Conservation (phyloP, 2,888 invertebrate species). For the Camponotus fellah region DNA sequence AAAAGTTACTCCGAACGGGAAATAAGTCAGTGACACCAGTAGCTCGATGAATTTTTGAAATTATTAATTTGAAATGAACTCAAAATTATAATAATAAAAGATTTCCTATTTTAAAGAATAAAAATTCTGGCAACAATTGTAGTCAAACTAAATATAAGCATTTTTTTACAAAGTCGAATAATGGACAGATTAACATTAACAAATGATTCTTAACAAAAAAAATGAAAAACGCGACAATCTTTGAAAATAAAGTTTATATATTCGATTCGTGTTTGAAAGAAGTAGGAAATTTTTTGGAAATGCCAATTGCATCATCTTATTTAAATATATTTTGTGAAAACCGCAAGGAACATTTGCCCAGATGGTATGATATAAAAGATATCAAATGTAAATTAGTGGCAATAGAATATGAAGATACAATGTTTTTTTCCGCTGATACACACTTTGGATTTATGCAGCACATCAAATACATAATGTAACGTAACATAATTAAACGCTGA, state of each 20-base stretch:
- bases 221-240: slow-evolving; percentile 15
- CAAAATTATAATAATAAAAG: slow-evolving; percentile 16
- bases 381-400: slow-evolving; percentile 36
- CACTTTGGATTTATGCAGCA: slow-evolving; percentile 14
- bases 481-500: neutral
- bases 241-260: slow-evolving; percentile 30
- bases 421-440: slow-evolving; percentile 20
- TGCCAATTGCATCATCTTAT: slow-evolving; percentile 24
- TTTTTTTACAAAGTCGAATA: slow-evolving; percentile 34
- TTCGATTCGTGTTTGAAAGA: slow-evolving; percentile 19
- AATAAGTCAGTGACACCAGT: slow-evolving; percentile 22
- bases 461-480: neutral
- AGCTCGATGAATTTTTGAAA: slow-evolving; percentile 33
- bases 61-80: slow-evolving; percentile 8
- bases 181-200: slow-evolving; percentile 19
- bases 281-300: slow-evolving; percentile 20
- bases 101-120: slow-evolving; percentile 37
- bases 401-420: slow-evolving; percentile 14
- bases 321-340: slow-evolving; percentile 24
- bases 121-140: slow-evolving; percentile 40
- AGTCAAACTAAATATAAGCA: slow-evolving; percentile 23
- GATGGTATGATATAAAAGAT: slow-evolving; percentile 10
- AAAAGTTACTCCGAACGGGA: slow-evolving; percentile 12
- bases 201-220: slow-evolving; percentile 30
- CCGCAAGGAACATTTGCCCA: slow-evolving; percentile 8